Percentiles rank a stretch among this genome's conserved stretches.
phyloP scores from a whole-genome alignment of 2,888 invertebrate species.

The Hemithea aestivaria region DNA sequence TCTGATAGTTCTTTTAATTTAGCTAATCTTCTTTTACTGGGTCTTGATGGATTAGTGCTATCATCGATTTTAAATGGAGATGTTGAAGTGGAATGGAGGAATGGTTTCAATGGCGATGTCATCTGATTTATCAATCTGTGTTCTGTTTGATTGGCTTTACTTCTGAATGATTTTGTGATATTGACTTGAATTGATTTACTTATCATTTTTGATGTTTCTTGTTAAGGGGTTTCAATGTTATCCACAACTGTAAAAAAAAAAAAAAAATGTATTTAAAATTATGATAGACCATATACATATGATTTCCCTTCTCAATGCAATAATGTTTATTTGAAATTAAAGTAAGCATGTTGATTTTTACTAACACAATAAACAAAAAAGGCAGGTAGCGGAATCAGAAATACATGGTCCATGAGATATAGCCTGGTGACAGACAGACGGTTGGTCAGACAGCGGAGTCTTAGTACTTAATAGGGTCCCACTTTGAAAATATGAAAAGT shows the following conservation, averaged over 20 bases:
- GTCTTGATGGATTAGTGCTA: neutral
- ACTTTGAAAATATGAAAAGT: neutral
- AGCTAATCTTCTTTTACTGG: neutral
- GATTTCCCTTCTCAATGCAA: neutral
- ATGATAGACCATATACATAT: neutral
- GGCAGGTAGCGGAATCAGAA: too few relatives aligned
- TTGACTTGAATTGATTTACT: neutral
- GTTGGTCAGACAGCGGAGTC: too few relatives aligned
- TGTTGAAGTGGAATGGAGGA: neutral
- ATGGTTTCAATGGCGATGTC: slow-evolving; percentile 3
- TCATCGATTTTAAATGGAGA: neutral
- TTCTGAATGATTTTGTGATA: neutral
- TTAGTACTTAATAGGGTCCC: too few relatives aligned
- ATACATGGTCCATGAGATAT: too few relatives aligned
- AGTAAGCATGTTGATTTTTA: too few relatives aligned
- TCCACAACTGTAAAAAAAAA: neutral
- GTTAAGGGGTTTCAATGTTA: neutral
- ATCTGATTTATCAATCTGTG: neutral
- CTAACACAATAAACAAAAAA: too few relatives aligned
- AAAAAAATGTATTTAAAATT: neutral
- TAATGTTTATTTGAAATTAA: neutral
- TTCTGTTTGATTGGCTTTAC: slow-evolving; percentile 2
- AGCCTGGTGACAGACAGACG: too few relatives aligned
- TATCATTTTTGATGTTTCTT: neutral
- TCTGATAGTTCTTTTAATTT: neutral